A percentile compares a stretch with the other conserved stretches of the same genome.
Conservation (phyloP, 2,888 invertebrate genomes). For the Lycocerus yunnanus region DNA sequence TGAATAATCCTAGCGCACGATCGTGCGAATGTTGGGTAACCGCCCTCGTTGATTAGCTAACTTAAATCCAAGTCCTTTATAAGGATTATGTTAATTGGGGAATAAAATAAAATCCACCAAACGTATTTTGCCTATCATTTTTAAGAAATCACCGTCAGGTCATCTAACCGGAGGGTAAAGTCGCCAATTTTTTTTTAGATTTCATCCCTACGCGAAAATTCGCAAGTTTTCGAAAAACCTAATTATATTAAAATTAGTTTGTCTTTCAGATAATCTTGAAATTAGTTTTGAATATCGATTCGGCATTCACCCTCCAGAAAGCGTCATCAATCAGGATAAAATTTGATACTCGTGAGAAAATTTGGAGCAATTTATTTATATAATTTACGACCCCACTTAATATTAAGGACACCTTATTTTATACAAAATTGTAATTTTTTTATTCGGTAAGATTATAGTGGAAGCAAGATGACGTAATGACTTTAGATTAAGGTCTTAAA, state of each 20-base stretch:
- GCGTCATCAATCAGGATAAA: slow-evolving; percentile 39
- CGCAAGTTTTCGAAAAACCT: not conserved
- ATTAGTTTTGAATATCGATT: not conserved
- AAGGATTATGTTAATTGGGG: slow-evolving; percentile 21
- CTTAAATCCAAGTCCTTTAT: slow-evolving; percentile 29
- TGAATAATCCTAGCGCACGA: slow-evolving; percentile 41
- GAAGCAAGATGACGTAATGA: slow-evolving; percentile 10
- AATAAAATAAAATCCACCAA: not conserved
- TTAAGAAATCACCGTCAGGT: not conserved
- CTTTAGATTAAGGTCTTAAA: slow-evolving; percentile 45
- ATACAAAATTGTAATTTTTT: not conserved
- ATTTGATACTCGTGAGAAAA: slow-evolving; percentile 39
- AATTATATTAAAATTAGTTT: not conserved
- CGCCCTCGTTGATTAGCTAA: slow-evolving; percentile 30
- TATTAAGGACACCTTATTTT: not conserved
- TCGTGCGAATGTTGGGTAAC: slow-evolving; percentile 35
- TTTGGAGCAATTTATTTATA: slow-evolving; percentile 23
- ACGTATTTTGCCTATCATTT: not conserved
- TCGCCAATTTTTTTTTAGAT: not conserved
- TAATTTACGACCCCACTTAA: not conserved
- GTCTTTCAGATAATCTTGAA: not conserved
- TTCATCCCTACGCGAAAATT: not conserved
- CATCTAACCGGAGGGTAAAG: not conserved
- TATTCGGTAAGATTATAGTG: not conserved
- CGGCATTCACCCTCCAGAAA: slow-evolving; percentile 15